Base-by-base conservation (phyloP, 2,113 vertebrate genomes). In the Herpailurus yagouaroundi region DNA sequence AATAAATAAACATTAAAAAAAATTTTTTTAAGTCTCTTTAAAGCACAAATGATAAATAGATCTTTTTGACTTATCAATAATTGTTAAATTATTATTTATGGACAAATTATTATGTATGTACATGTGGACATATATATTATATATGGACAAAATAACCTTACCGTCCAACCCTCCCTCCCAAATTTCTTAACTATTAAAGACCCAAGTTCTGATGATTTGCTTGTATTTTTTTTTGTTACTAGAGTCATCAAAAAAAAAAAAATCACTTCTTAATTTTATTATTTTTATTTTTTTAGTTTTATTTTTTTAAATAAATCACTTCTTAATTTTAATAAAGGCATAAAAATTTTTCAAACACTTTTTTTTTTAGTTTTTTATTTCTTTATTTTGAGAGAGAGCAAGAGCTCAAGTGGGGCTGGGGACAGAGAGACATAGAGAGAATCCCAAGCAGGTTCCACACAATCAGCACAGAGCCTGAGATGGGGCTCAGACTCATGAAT, bases 61-160 rank as follows among this genome's bases (percentile, higher is more conserved):
- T 94, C 64, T 33, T 85, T 89, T 86, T 71, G 31, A 86, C 41
- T 80, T 80, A 50, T 13, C 68, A 94, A 64, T 84, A 90, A 84
- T 50, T 25, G 29, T 55, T 68, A 82, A 52, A 23, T 60, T 60
- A 60, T 60, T 50, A 50, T 14, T 60, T 60, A 60, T 57, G 57
- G 57, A 60, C 21, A 60, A 60, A 60, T 57, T 57, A 57, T 21
- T 57, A 57, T 57, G 19, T 57, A 57, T 60, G 21, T 8, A 60
- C 21, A 60, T 60, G 23, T 60, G 57, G 57, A 60, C 57, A 60
- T 23, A 60, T 60, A 60, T 50, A 50, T 50, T 13, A 50, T 50
- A 50, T 60, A 60, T 23, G 31, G 50, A 91, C 29, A 85, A 86
- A 86, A 79, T 79, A 41, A 38, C 48, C 85, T 50, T 64, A 36